Evolutionary conservation across 2,113 vertebrate species (phyloP).

Genomic region (Eretmochelys imbricata): DNA sequence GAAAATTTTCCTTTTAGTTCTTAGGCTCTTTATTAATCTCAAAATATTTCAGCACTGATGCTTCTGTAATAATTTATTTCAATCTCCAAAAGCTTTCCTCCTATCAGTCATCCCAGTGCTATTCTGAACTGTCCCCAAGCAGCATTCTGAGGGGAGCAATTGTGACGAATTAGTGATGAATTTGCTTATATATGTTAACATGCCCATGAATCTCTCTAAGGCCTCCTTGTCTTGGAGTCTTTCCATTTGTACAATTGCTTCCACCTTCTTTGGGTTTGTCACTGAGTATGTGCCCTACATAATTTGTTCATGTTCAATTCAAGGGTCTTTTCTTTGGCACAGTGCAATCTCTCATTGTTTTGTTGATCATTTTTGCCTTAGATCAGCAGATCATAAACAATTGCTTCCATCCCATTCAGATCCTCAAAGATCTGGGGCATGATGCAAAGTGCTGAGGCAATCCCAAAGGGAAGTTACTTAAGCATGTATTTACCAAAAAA

Average conservation of each 20-base stretch:
- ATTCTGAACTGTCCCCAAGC: slow-evolving; percentile 40
- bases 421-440: slow-evolving; percentile 74
- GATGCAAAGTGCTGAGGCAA: slow-evolving; percentile 74
- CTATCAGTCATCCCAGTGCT: slow-evolving; percentile 45
- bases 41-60: slow-evolving; percentile 42
- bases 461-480: slow-evolving; percentile 65
- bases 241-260: slow-evolving; percentile 63
- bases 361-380: slow-evolving; percentile 69
- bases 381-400: slow-evolving; percentile 63
- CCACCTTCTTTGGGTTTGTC: slow-evolving; percentile 53
- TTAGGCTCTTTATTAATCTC: slow-evolving; percentile 30
- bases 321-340: slow-evolving; percentile 66
- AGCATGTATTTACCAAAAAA: slow-evolving; percentile 45
- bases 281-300: slow-evolving; percentile 51
- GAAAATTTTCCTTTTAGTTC: slow-evolving; percentile 7
- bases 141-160: slow-evolving; percentile 43
- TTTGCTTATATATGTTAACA: slow-evolving; percentile 56
- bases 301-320: slow-evolving; percentile 59
- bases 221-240: slow-evolving; percentile 65
- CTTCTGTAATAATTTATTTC: slow-evolving; percentile 49
- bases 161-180: slow-evolving; percentile 49
- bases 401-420: slow-evolving; percentile 70
- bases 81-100: slow-evolving; percentile 35
- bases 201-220: slow-evolving; percentile 66
- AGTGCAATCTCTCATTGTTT: slow-evolving; percentile 63